Percentiles rank a stretch among this genome's conserved stretches.
Evolutionary conservation across 2,888 invertebrate species (phyloP).

Genomic region (Nomada hirtipes): DNA sequence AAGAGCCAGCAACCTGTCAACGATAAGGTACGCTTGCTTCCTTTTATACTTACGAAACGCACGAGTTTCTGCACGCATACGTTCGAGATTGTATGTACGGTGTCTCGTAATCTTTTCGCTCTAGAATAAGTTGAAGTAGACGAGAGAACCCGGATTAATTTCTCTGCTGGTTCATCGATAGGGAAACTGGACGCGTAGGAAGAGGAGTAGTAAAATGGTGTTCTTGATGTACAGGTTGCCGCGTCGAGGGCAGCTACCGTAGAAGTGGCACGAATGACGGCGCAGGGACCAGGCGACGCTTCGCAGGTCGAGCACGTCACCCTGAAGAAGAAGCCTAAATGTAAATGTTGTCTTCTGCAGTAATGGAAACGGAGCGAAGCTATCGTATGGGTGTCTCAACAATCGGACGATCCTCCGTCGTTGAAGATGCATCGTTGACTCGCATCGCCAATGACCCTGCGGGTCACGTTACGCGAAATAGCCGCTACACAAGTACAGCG

Average conservation of each 20-base stretch:
- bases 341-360: conserved; percentile 97
- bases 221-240: conserved; percentile 69
- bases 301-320: conserved; percentile 95
- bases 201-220: background rate
- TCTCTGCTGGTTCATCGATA: background rate
- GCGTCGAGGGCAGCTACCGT: conserved; percentile 86
- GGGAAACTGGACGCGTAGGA: background rate
- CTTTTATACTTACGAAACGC: background rate
- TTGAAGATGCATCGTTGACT: background rate
- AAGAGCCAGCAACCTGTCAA: conserved; percentile 79
- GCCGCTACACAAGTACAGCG: conserved; percentile 9
- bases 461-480: conserved; percentile 15
- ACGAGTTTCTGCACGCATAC: too few relatives aligned
- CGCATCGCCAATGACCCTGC: conserved; percentile 9
- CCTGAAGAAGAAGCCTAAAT: conserved; percentile 97
- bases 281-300: conserved; percentile 90
- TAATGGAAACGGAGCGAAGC: conserved; percentile 84
- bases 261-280: conserved; percentile 89
- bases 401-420: conserved; percentile 19
- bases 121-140: background rate
- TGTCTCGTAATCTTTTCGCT: too few relatives aligned
- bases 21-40: conserved; percentile 77
- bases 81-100: too few relatives aligned
- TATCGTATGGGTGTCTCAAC: conserved; percentile 18
- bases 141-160: too few relatives aligned